Percentiles rank a stretch among this genome's conserved stretches.
These are phyloP conservation scores for Stictonetta naevosa DNA, from an alignment of 2,113 vertebrate genomes.

Conservation along the genomic window DNA sequence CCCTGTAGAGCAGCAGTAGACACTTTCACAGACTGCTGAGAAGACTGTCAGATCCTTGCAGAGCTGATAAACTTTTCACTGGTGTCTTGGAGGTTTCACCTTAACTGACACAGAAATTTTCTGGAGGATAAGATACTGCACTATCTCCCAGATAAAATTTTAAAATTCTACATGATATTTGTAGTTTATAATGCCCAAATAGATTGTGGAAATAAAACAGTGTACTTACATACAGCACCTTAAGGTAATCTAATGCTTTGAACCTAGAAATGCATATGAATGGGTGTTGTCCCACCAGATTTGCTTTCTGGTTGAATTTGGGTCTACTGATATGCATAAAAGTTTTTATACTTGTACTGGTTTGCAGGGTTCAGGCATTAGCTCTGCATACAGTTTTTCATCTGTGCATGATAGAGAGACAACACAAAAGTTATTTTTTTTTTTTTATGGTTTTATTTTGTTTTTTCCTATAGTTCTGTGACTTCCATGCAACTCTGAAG, in stretches of 20 bases:
- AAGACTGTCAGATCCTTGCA: not conserved
- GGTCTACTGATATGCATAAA: not conserved
- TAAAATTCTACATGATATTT: not conserved
- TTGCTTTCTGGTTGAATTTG: not conserved
- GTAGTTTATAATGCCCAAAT: not conserved
- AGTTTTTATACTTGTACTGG: not conserved
- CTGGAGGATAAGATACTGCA: not conserved
- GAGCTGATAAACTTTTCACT: not conserved
- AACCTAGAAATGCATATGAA: not conserved
- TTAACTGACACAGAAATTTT: not conserved
- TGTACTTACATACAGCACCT: not conserved
- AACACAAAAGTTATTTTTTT: not conserved
- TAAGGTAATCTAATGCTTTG: not conserved
- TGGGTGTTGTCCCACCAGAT: not conserved
- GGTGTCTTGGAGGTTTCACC: not conserved
- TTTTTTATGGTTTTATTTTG: not conserved
- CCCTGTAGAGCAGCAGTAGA: not conserved
- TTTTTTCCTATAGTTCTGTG: not conserved
- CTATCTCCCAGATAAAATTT: not conserved
- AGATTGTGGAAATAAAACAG: not conserved
- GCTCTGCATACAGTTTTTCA: not conserved
- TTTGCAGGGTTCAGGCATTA: not conserved
- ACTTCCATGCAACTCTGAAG: slow-evolving; percentile 3
- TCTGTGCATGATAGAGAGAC: not conserved
- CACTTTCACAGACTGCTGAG: not conserved